phyloP scores from a whole-genome alignment of 2,888 invertebrate species.

The Drosophila parthenogenetica region DNA sequence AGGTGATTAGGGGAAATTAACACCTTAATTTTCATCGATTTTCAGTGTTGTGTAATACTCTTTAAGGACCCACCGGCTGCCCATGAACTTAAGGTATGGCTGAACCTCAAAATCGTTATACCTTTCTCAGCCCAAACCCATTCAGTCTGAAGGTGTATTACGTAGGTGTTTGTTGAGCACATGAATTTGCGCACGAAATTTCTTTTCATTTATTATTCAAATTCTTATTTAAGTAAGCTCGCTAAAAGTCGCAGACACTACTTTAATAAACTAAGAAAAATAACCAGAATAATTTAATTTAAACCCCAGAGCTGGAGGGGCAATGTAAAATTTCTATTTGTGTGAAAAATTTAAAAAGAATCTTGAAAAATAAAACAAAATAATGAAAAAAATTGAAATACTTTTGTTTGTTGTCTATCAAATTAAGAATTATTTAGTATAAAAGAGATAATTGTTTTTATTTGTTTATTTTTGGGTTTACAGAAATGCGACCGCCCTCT shows the following conservation, averaged over 20 bases:
- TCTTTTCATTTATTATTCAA: conserved; percentile 3
- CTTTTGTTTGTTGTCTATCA: too few relatives aligned
- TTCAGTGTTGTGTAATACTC: conserved; percentile 56
- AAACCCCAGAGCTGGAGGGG: neutral
- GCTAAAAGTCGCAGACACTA: conserved; percentile 6
- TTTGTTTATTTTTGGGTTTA: conserved; percentile 21
- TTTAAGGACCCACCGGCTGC: conserved; percentile 38
- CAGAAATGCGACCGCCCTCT: conserved; percentile 92
- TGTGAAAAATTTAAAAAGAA: too few relatives aligned
- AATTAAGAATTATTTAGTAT: too few relatives aligned
- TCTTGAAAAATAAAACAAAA: too few relatives aligned
- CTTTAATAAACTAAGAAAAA: neutral
- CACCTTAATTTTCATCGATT: conserved; percentile 63
- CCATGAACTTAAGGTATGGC: conserved; percentile 70
- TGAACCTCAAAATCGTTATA: conserved; percentile 25
- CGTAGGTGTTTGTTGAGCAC: neutral
- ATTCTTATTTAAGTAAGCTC: conserved; percentile 8
- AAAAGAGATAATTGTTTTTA: neutral
- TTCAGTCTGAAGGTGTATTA: neutral
- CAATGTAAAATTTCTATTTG: neutral
- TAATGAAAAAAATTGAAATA: too few relatives aligned
- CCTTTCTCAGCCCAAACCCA: neutral
- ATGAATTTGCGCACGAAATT: conserved; percentile 54
- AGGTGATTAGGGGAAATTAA: conserved; percentile 38
- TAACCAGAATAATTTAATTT: neutral